Percentiles rank a stretch among this genome's conserved stretches.
phyloP scores from a whole-genome alignment of 2,113 vertebrate species.

The Anoplopoma fimbria region DNA sequence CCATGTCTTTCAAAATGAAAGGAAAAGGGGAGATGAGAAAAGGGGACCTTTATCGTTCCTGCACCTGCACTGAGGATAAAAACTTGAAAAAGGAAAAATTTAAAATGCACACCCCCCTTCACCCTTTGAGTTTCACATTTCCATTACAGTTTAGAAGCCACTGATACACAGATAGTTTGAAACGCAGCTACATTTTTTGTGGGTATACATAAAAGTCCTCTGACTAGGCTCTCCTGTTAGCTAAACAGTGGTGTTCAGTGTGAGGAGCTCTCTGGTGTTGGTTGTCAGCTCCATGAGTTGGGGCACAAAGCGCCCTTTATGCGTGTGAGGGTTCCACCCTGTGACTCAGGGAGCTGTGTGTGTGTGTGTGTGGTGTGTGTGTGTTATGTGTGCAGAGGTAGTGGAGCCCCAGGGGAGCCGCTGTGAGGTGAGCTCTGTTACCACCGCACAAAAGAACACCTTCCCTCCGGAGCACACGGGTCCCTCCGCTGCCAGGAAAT shows the following conservation, averaged over 20 bases:
- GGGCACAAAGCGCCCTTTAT: conserved; percentile 83
- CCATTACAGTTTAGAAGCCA: conserved; percentile 36
- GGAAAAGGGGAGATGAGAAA: neutral
- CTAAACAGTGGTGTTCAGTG: conserved; percentile 74
- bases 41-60: neutral
- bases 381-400: conserved; percentile 49
- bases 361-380: conserved; percentile 48
- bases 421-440: conserved; percentile 81
- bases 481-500: conserved; percentile 67
- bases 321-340: conserved; percentile 76
- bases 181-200: conserved; percentile 48
- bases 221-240: conserved; percentile 56
- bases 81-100: neutral
- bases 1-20: neutral
- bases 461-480: conserved; percentile 62
- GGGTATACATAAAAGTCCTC: conserved; percentile 63
- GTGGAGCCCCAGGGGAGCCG: conserved; percentile 63
- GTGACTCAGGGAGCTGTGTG: conserved; percentile 71
- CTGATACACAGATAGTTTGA: conserved; percentile 34
- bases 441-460: conserved; percentile 73
- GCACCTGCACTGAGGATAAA: conserved; percentile 6
- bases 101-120: neutral
- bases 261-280: conserved; percentile 73
- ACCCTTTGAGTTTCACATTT: conserved; percentile 26
- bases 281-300: conserved; percentile 78